These are phyloP conservation scores for Caradrina clavipalpis DNA, from an alignment of 2,888 invertebrate genomes.

Conservation along the genomic window DNA sequence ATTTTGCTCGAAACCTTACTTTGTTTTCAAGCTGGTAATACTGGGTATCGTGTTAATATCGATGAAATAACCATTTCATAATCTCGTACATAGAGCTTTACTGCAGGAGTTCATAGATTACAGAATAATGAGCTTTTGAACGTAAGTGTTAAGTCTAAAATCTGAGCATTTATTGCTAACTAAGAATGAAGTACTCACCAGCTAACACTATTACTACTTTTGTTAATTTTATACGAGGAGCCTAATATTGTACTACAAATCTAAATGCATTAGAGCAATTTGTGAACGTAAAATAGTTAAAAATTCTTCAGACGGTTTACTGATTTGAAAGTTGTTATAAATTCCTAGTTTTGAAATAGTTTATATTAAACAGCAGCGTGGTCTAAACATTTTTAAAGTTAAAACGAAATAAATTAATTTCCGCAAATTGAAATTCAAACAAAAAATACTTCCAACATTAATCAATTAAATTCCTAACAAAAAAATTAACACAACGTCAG, in stretches of 20 bases:
- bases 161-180: slow-evolving; percentile 7
- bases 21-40: no score
- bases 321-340: no score
- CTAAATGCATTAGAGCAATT: no score
- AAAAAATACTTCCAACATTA: not conserved
- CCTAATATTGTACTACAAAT: no score
- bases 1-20: no score
- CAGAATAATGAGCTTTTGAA: slow-evolving; percentile 16
- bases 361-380: not conserved
- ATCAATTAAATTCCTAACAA: slow-evolving; percentile 25
- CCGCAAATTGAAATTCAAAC: not conserved
- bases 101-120: not conserved
- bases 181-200: not conserved
- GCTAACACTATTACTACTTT: no score
- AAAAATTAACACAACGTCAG: slow-evolving; percentile 26
- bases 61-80: not conserved
- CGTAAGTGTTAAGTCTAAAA: slow-evolving; percentile 10
- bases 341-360: no score
- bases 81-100: not conserved
- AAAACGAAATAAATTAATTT: not conserved
- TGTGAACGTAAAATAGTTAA: no score
- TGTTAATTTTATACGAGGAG: no score
- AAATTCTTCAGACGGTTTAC: no score
- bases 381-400: not conserved
- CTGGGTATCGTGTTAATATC: not conserved